Base-by-base conservation (phyloP, 2,797 vertebrate species). In the Pseudomugil tenellus region DNA sequence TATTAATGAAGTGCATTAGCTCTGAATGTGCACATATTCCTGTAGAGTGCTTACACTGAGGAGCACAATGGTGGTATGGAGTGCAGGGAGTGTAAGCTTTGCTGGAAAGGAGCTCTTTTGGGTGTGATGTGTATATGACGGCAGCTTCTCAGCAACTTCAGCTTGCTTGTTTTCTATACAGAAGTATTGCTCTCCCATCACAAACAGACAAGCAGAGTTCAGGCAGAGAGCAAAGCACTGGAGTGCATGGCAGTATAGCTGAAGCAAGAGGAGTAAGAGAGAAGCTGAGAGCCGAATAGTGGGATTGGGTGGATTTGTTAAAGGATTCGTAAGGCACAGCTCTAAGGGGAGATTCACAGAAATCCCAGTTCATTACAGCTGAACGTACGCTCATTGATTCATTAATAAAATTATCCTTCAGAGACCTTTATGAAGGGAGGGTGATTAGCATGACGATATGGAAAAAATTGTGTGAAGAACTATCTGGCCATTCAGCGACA, bases 1-100 rank as follows among this genome's bases (percentile, higher is more conserved):
- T 66, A 64, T 73, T 82, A 90, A 85, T 83, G 67, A 82, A 87
- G 77, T 72, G 69, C 81, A 85, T 90, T 80, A 77, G 75, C 39
- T 58, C 43, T 63, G 58, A 23, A 46, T 53, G 43, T 69, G 62
- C 72, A 65, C 62, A 56, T 66, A 13, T 70, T 63, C 69, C 46
- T 74, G 66, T 12, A 19, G 49, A 67, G 67, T 56, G 56, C 39
- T 59, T n/a, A 72, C 59, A 63, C 66, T 51, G 57, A 74, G 39
- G 28, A 41, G 59, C 34, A 11, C 29, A 67, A 62, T 26, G 58
- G 37, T 69, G 25, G 65, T 53, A 62, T 57, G 72, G 51, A 39
- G 58, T 12, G 2, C 67, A 66, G 64, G 60, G 63, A 65, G 62
- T 65, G 54, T 59, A 63, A 68, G 66, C 35, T 6, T 5, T 43